phyloP scores from a whole-genome alignment of 1,140 invertebrate genomes.

The Hyposmocoma kahamanoa region DNA sequence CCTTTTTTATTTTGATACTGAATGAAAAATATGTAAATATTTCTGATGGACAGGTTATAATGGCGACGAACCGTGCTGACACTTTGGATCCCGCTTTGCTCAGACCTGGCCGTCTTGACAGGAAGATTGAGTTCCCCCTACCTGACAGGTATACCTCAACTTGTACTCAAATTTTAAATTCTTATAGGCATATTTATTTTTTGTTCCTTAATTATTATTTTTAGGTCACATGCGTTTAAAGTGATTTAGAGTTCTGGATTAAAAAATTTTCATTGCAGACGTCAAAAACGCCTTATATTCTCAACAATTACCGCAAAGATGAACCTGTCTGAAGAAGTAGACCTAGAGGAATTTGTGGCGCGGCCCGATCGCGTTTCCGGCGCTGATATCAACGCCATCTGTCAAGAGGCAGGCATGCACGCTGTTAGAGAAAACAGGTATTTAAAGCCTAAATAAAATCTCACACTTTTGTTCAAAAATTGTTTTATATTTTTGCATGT shows the following conservation, averaged over 20 bases:
- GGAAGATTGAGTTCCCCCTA: constrained; percentile 99
- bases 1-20: no score
- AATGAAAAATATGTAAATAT: no score
- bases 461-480: no score
- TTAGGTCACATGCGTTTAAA: no score
- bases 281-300: constrained; percentile 98
- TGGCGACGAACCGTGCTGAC: constrained; percentile 99
- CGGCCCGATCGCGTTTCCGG: constrained; percentile 98
- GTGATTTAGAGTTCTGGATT: no score
- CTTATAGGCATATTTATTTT: no score
- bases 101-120: constrained; percentile 96
- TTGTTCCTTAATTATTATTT: no score
- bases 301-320: constrained; percentile 98
- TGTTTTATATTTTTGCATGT: no score
- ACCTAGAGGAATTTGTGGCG: constrained; percentile 99
- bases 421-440: constrained; percentile 96
- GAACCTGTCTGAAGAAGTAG: constrained; percentile 99
- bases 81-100: constrained; percentile 98
- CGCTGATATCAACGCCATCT: constrained; percentile 99
- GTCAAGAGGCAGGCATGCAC: constrained; percentile 97
- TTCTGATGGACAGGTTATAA: constrained; percentile 91
- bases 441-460: no score
- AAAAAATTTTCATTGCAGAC: constrained; percentile 64
- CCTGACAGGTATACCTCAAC: constrained; percentile 91
- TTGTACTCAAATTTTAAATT: no score